phyloP scores from a whole-genome alignment of 1,140 invertebrate species.

The Cylas formicarius region DNA sequence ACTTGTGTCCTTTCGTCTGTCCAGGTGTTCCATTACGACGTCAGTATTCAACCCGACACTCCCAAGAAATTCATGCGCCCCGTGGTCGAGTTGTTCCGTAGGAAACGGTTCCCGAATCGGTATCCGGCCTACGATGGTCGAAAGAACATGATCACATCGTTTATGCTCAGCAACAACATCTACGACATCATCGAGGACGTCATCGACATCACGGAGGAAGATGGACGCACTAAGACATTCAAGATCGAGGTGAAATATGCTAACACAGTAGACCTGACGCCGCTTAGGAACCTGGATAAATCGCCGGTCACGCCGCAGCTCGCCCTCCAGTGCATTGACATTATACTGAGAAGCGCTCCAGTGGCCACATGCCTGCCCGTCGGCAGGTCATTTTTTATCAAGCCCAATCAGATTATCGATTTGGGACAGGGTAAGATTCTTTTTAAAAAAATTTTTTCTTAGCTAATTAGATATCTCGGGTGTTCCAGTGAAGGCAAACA shows the following conservation, averaged over 20 bases:
- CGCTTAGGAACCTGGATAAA: slow-evolving; percentile 18
- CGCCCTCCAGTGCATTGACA: slow-evolving; percentile 70
- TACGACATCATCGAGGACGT: slow-evolving; percentile 23
- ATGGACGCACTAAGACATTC: slow-evolving; percentile 49
- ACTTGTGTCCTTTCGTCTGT: no score
- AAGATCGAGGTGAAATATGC: slow-evolving; percentile 53
- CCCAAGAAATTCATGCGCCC: slow-evolving; percentile 39
- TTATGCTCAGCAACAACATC: slow-evolving; percentile 19
- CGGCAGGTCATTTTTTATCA: slow-evolving; percentile 43
- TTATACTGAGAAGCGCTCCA: slow-evolving; percentile 64
- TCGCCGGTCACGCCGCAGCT: slow-evolving; percentile 49
- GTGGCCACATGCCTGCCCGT: slow-evolving; percentile 40
- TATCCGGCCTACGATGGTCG: slow-evolving; percentile 62
- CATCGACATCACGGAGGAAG: slow-evolving; percentile 38
- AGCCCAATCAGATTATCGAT: slow-evolving; percentile 26
- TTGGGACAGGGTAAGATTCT: slow-evolving; percentile 22
- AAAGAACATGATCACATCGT: slow-evolving; percentile 54
- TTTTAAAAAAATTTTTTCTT: not conserved
- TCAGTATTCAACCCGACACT: slow-evolving; percentile 42
- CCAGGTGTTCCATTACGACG: slow-evolving; percentile 48
- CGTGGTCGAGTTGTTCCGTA: slow-evolving; percentile 38
- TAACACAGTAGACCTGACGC: slow-evolving; percentile 31
- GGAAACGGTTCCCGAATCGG: slow-evolving; percentile 35
- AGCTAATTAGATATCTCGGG: not conserved
- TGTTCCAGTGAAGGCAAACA: slow-evolving; percentile 52